These are phyloP conservation scores for Pterocles burchelli DNA, from an alignment of 2,113 vertebrate species.

Conservation along the genomic window DNA sequence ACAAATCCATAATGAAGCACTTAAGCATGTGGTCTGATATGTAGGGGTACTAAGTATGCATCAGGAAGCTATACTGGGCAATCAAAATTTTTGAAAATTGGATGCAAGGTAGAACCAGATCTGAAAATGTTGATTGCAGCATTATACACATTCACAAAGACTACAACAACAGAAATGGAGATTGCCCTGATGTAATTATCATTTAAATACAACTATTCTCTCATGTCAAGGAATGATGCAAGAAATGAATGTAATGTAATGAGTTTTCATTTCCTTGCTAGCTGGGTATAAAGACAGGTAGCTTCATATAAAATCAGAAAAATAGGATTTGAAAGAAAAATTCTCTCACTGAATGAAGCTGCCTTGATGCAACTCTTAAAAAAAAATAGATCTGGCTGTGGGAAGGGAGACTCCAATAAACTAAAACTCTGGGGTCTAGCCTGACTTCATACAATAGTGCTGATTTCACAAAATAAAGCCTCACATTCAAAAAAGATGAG, in stretches of 20 bases:
- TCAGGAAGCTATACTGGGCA: conserved; percentile 32
- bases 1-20: conserved; percentile 13
- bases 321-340: neutral
- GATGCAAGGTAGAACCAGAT: neutral
- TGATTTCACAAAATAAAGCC: neutral
- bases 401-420: neutral
- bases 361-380: neutral
- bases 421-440: neutral
- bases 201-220: conserved; percentile 16
- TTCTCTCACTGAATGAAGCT: neutral
- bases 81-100: conserved; percentile 38
- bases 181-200: conserved; percentile 32
- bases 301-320: neutral
- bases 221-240: neutral
- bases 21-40: neutral
- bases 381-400: neutral
- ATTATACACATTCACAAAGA: conserved; percentile 16
- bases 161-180: neutral
- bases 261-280: neutral
- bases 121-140: conserved; percentile 47
- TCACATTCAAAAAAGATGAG: neutral
- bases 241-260: neutral
- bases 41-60: neutral
- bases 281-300: neutral
- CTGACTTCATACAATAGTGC: neutral